Conservation (phyloP, 2,797 vertebrate genomes). For the Nannoperca australis region DNA sequence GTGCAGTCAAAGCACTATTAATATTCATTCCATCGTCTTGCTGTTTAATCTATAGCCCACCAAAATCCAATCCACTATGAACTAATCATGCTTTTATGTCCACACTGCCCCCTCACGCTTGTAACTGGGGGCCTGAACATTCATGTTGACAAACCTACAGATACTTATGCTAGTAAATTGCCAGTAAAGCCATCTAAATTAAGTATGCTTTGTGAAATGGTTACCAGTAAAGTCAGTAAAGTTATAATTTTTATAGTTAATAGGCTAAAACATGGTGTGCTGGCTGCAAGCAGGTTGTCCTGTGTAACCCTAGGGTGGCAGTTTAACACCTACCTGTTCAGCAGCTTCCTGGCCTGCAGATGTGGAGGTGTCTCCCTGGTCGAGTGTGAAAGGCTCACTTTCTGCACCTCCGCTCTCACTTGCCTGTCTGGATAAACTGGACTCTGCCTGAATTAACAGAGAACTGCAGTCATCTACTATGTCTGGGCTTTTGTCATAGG, state of each 20-base stretch:
- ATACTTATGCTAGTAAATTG: too few relatives aligned
- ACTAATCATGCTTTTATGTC: too few relatives aligned
- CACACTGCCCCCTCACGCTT: too few relatives aligned
- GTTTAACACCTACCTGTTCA: conserved; percentile 68
- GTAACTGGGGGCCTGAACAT: too few relatives aligned
- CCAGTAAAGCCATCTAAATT: too few relatives aligned
- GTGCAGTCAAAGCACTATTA: neutral
- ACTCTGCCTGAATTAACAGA: conserved; percentile 75
- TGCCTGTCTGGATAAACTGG: conserved; percentile 66
- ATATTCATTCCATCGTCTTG: neutral
- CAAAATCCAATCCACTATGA: too few relatives aligned
- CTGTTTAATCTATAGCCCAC: too few relatives aligned
- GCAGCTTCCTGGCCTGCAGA: conserved; percentile 48
- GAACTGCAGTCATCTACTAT: neutral
- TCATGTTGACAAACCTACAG: too few relatives aligned
- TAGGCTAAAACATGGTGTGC: neutral
- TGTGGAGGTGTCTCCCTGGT: conserved; percentile 43
- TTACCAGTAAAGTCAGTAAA: neutral
- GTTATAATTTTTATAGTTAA: neutral
- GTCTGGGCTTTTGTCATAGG: neutral
- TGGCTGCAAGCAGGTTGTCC: neutral
- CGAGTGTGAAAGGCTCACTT: conserved; percentile 30
- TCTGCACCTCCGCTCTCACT: conserved; percentile 57
- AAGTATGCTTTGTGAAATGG: neutral
- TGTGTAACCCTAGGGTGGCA: neutral